Evolutionary conservation across 2,113 vertebrate genomes (phyloP).

Genomic region (Ammodramus savannarum): DNA sequence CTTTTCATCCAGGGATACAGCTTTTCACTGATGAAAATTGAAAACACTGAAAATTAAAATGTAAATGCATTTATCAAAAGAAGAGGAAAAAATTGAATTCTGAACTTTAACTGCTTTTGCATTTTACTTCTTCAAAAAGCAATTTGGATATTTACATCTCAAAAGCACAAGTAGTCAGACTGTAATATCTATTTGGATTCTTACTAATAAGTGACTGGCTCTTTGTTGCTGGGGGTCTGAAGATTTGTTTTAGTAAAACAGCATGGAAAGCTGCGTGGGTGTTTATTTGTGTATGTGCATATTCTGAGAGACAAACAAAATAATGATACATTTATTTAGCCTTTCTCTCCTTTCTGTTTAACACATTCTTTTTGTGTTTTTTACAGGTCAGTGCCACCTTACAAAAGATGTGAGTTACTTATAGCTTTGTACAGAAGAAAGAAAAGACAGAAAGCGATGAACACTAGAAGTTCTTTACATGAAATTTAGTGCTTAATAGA

Average conservation of each 20-base stretch:
- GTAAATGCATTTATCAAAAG: slow-evolving; percentile 63
- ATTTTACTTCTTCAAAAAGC: slow-evolving; percentile 43
- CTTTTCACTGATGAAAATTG: slow-evolving; percentile 52
- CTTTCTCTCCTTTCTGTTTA: neutral
- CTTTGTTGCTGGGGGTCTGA: neutral
- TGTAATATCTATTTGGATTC: slow-evolving; percentile 3
- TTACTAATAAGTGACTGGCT: neutral
- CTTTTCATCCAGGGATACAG: slow-evolving; percentile 40
- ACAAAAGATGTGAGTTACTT: neutral
- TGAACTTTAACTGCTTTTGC: slow-evolving; percentile 52
- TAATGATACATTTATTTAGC: neutral
- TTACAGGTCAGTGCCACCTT: neutral
- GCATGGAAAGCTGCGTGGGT: neutral
- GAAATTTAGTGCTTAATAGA: neutral
- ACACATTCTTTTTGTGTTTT: neutral
- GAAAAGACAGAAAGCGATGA: neutral
- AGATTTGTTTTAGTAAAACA: slow-evolving; percentile 25
- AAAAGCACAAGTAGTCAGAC: slow-evolving; percentile 4
- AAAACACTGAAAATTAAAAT: slow-evolving; percentile 66
- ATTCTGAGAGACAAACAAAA: neutral
- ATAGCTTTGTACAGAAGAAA: neutral
- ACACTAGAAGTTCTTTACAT: neutral
- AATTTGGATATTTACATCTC: slow-evolving; percentile 48
- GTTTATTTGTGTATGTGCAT: neutral
- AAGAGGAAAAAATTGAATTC: slow-evolving; percentile 31